Evolutionary conservation across 2,888 invertebrate species (phyloP).

Genomic region (Ormyrus thymus): DNA sequence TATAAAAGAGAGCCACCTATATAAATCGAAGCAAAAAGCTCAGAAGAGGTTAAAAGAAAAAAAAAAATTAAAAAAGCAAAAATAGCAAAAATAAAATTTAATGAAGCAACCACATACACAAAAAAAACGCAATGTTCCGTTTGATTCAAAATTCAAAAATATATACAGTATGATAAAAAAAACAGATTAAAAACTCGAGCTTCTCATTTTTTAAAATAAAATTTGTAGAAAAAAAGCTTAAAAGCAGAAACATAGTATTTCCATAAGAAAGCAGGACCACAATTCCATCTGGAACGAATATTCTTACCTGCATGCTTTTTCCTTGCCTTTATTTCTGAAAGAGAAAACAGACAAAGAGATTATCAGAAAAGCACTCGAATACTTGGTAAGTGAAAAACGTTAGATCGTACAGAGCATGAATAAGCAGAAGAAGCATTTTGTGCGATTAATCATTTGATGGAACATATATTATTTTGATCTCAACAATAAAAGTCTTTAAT

Average conservation of each 20-base stretch:
- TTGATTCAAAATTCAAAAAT: no score
- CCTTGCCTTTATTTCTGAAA: constrained; percentile 85
- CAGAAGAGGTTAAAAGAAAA: no score
- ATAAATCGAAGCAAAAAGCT: no score
- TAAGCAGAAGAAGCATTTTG: constrained; percentile 42
- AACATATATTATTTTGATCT: neutral
- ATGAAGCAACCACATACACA: no score
- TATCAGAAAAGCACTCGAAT: constrained; percentile 30
- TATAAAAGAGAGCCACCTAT: no score
- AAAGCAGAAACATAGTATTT: neutral
- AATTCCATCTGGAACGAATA: constrained; percentile 14
- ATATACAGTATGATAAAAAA: no score
- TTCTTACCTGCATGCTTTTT: constrained; percentile 83
- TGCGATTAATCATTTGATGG: constrained; percentile 20
- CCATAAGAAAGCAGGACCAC: neutral
- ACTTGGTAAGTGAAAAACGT: constrained; percentile 23
- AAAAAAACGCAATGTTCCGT: no score
- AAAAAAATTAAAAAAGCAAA: no score
- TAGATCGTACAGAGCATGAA: constrained; percentile 4
- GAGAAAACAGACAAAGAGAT: constrained; percentile 58
- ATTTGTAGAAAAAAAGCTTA: neutral
- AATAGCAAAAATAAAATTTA: no score
- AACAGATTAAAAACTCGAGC: no score
- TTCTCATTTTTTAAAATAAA: neutral
- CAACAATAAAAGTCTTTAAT: neutral